A percentile compares a stretch with the other conserved stretches of the same genome.
phyloP scores from a whole-genome alignment of 2,888 invertebrate genomes.

The Epinotia brunnichana region DNA sequence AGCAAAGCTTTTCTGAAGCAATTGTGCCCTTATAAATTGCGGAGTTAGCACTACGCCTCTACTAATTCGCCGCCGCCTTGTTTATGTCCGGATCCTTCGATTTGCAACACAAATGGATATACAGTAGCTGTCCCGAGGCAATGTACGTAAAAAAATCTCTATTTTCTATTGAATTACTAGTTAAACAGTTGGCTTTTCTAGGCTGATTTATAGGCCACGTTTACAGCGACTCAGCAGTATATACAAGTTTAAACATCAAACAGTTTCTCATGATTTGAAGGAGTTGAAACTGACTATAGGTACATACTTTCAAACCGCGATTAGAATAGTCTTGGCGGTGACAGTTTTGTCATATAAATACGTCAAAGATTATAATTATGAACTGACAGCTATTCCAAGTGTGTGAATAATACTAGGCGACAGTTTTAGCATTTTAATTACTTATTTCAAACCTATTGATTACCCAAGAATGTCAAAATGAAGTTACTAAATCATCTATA shows the following conservation, averaged over 20 bases:
- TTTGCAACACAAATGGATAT: slow-evolving; percentile 44
- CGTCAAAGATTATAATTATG: no score
- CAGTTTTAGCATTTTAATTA: no score
- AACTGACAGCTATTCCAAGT: no score
- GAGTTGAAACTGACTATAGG: no score
- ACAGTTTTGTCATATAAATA: no score
- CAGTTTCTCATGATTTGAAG: no score
- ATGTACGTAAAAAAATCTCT: slow-evolving; percentile 32
- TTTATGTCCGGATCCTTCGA: slow-evolving; percentile 46
- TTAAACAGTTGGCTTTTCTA: slow-evolving; percentile 5
- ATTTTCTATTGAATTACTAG: slow-evolving; percentile 33
- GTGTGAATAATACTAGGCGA: no score
- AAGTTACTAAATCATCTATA: not conserved
- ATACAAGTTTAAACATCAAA: not conserved
- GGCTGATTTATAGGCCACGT: not conserved
- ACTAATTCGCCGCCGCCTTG: slow-evolving; percentile 53
- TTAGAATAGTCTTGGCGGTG: no score
- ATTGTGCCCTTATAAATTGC: slow-evolving; percentile 62
- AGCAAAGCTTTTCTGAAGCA: slow-evolving; percentile 52
- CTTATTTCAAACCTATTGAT: no score
- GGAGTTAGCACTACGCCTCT: slow-evolving; percentile 56
- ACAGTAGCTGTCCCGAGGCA: slow-evolving; percentile 39
- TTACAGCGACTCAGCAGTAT: not conserved
- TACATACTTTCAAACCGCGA: no score
- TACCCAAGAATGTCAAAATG: no score